phyloP scores from a whole-genome alignment of 2,113 vertebrate species.

The Poeciliopsis prolifica region DNA sequence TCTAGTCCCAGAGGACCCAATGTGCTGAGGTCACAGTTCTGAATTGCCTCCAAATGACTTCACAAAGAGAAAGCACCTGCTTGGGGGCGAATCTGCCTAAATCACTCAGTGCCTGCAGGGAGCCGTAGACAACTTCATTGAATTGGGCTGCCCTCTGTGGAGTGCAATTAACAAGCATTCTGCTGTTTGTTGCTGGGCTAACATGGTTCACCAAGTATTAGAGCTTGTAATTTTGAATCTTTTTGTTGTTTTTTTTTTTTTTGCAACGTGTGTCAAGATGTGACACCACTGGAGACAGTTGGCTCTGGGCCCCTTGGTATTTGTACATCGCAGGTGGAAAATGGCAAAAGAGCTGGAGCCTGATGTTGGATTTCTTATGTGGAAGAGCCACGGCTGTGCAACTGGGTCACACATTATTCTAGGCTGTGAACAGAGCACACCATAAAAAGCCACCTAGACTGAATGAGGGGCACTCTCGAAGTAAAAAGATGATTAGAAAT shows the following conservation, averaged over 20 bases:
- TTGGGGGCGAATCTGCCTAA: conserved; percentile 71
- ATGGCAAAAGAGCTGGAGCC: conserved; percentile 39
- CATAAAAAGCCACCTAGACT: conserved; percentile 56
- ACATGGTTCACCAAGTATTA: neutral
- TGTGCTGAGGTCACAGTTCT: conserved; percentile 80
- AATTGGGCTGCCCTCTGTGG: conserved; percentile 61
- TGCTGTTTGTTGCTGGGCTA: conserved; percentile 44
- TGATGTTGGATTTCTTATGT: conserved; percentile 52
- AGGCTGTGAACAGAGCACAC: conserved; percentile 39
- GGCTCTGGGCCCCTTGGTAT: conserved; percentile 27
- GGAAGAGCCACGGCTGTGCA: conserved; percentile 39
- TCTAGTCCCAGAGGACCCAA: conserved; percentile 70
- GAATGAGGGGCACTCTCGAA: conserved; percentile 55
- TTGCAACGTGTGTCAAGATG: conserved; percentile 17
- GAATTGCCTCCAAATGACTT: conserved; percentile 80
- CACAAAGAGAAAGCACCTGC: conserved; percentile 80
- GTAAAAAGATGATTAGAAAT: conserved; percentile 60
- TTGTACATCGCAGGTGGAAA: conserved; percentile 41
- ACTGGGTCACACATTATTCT: conserved; percentile 66
- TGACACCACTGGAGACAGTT: conserved; percentile 32
- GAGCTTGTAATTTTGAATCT: conserved; percentile 38
- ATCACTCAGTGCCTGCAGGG: conserved; percentile 70
- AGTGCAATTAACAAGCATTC: conserved; percentile 65
- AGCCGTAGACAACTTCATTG: conserved; percentile 68
- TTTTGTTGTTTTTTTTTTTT: neutral